phyloP scores from a whole-genome alignment of 2,797 vertebrate genomes.

The Lagocephalus sceleratus region DNA sequence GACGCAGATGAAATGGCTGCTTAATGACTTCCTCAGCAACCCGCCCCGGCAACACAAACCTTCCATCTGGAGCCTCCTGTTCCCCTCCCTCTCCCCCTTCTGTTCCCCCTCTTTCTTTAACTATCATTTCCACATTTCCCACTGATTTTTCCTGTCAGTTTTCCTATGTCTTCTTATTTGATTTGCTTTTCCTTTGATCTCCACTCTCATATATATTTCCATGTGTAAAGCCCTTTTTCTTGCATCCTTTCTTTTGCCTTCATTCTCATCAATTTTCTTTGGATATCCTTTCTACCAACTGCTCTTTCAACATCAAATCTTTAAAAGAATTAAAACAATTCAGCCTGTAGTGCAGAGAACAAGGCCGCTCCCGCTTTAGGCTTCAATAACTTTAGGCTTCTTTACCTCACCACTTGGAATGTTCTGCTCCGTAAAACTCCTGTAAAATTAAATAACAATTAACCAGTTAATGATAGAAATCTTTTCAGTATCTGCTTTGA shows the following conservation, averaged over 20 bases:
- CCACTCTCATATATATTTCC: constrained; percentile 5
- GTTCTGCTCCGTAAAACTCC: too few relatives aligned
- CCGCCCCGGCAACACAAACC: constrained; percentile 66
- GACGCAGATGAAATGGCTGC: constrained; percentile 77
- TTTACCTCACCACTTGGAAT: too few relatives aligned
- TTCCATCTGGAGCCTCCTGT: constrained; percentile 73
- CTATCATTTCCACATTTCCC: constrained; percentile 28
- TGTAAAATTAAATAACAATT: too few relatives aligned
- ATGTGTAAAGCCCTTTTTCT: constrained; percentile 1
- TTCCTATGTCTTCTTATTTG: constrained; percentile 19
- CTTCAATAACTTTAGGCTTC: too few relatives aligned
- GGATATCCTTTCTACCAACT: neutral
- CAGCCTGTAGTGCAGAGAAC: neutral
- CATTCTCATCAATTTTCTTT: neutral
- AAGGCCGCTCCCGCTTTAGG: too few relatives aligned
- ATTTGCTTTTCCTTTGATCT: constrained; percentile 29
- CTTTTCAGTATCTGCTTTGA: too few relatives aligned
- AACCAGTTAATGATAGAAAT: too few relatives aligned
- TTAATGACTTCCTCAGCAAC: constrained; percentile 78
- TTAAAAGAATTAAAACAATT: neutral
- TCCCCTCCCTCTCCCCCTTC: constrained; percentile 28
- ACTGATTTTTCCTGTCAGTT: constrained; percentile 35
- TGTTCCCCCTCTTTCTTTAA: constrained; percentile 11
- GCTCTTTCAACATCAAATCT: neutral
- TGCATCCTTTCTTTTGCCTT: neutral